A percentile compares a stretch with the other conserved stretches of the same genome.
Conservation (phyloP, 2,797 vertebrate species). For the Eulemur albifrons region DNA sequence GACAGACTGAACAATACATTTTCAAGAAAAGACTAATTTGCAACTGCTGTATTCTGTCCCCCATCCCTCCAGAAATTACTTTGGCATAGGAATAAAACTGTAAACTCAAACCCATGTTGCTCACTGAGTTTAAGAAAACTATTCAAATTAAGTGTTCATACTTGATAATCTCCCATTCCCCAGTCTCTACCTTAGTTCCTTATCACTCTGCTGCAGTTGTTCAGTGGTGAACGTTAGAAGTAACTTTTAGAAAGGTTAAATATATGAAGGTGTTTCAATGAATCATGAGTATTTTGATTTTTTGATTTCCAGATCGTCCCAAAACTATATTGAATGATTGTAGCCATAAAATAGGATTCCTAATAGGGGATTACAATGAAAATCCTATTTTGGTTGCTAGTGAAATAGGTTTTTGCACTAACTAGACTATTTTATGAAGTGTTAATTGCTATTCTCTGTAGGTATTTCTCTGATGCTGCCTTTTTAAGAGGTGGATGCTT, state of each 20-base stretch:
- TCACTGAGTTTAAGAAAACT: not conserved
- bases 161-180: constrained; percentile 68
- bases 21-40: not conserved
- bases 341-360: constrained; percentile 41
- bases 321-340: constrained; percentile 8
- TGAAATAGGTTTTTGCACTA: constrained; percentile 43
- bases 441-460: constrained; percentile 48
- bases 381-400: constrained; percentile 4
- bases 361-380: constrained; percentile 55
- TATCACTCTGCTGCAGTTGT: constrained; percentile 80
- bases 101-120: not conserved
- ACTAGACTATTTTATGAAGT: constrained; percentile 47
- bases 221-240: constrained; percentile 52
- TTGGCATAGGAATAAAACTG: not conserved
- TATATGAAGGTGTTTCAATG: constrained; percentile 67
- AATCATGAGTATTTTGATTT: constrained; percentile 75
- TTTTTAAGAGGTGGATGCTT: not conserved
- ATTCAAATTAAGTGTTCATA: constrained; percentile 31
- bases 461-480: constrained; percentile 12
- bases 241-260: constrained; percentile 79
- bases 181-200: constrained; percentile 62
- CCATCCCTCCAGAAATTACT: not conserved
- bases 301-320: constrained; percentile 28
- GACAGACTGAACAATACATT: not conserved
- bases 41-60: not conserved